Percentiles rank a stretch among this genome's conserved stretches.
phyloP scores from a whole-genome alignment of 1,140 invertebrate species.

The Trichogramma pretiosum region DNA sequence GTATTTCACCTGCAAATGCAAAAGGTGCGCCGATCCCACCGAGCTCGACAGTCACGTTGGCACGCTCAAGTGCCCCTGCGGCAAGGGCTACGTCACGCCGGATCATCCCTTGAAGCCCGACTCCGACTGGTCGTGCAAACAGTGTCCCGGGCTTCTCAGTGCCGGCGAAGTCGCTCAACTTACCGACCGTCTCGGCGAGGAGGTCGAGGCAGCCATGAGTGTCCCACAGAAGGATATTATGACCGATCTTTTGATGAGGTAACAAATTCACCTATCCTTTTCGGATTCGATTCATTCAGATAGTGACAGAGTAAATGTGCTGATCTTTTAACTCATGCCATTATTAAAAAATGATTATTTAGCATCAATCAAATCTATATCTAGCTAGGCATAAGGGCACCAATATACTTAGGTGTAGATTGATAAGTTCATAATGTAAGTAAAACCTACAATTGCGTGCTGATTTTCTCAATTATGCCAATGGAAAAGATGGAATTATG shows the following conservation, averaged over 20 bases:
- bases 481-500: no score
- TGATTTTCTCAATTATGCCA: no score
- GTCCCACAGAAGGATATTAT: slow-evolving; percentile 27
- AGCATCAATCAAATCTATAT: no score
- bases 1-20: slow-evolving; percentile 68
- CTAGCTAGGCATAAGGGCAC: no score
- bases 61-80: slow-evolving; percentile 61
- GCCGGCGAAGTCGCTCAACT: slow-evolving; percentile 52
- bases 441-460: no score
- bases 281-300: no score
- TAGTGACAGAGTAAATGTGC: no score
- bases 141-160: slow-evolving; percentile 53
- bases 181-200: slow-evolving; percentile 60
- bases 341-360: no score
- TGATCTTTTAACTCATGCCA: no score
- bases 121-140: slow-evolving; percentile 65
- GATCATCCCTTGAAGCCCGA: slow-evolving; percentile 57
- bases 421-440: no score
- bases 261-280: neutral
- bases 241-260: slow-evolving; percentile 31
- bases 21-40: slow-evolving; percentile 66
- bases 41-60: slow-evolving; percentile 69
- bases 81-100: slow-evolving; percentile 55
- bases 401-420: no score
- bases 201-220: slow-evolving; percentile 57